A percentile compares a stretch with the other conserved stretches of the same genome.
phyloP scores from a whole-genome alignment of 2,113 vertebrate species.

The Dolichotis patagonum region DNA sequence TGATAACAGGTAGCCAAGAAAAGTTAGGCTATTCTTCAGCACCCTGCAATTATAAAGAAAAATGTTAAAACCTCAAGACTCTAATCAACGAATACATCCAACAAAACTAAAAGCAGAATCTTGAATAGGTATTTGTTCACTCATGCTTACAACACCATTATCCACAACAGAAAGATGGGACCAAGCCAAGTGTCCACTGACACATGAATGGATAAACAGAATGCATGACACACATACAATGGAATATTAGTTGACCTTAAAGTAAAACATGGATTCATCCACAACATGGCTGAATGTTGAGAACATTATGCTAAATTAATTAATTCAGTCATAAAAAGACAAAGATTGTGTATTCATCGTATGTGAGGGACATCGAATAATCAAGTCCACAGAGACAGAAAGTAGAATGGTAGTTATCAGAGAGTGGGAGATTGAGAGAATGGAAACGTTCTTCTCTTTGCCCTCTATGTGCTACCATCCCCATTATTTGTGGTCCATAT shows the following conservation, averaged over 20 bases:
- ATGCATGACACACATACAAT: background rate
- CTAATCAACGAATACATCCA: background rate
- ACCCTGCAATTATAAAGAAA: background rate
- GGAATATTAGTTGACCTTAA: background rate
- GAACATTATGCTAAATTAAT: conserved; percentile 4
- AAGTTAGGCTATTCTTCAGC: background rate
- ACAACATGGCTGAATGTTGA: background rate
- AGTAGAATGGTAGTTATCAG: background rate
- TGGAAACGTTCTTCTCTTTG: background rate
- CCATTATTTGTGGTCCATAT: conserved; percentile 17
- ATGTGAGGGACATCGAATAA: background rate
- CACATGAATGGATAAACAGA: background rate
- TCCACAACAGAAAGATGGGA: background rate
- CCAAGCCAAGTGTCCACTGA: background rate
- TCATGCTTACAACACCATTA: background rate
- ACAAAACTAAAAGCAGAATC: background rate
- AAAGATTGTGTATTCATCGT: background rate
- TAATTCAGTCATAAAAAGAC: background rate
- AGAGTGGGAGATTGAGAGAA: background rate
- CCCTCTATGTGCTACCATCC: background rate
- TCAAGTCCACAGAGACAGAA: background rate
- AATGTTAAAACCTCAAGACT: background rate
- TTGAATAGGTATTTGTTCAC: background rate
- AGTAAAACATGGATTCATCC: background rate
- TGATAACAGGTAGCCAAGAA: background rate